Evolutionary conservation across 2,797 vertebrate genomes (phyloP).

Genomic region (Spinus pinus): DNA sequence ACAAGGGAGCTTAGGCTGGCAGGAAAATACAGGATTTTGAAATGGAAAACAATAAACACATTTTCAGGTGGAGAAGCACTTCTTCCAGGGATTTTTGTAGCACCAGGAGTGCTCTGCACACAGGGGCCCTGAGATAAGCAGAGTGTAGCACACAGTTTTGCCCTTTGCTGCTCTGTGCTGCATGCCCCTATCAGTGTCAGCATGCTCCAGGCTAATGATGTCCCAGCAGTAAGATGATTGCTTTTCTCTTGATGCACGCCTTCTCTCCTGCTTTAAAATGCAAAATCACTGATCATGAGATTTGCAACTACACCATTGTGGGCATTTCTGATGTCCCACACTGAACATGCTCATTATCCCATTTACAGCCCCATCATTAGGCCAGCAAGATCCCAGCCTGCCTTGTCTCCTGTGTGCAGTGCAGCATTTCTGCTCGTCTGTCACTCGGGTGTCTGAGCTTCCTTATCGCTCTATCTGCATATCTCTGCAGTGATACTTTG

Average conservation of each 20-base stretch:
- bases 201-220: neutral
- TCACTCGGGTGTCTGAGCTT: neutral
- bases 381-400: neutral
- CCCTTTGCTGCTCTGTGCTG: neutral
- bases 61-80: neutral
- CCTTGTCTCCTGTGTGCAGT: neutral
- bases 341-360: fast-evolving
- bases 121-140: neutral
- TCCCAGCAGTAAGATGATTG: neutral
- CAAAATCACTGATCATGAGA: neutral
- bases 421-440: neutral
- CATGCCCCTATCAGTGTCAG: neutral
- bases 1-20: neutral
- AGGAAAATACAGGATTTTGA: neutral
- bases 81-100: neutral
- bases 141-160: neutral
- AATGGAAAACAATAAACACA: fast-evolving
- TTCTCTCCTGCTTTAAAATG: neutral
- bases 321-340: neutral
- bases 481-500: slow-evolving; percentile 50
- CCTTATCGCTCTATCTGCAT: slow-evolving; percentile 20
- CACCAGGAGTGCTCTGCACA: fast-evolving
- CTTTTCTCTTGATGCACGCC: neutral
- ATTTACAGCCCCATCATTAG: neutral
- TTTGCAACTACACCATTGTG: neutral